These are phyloP conservation scores for Australoheros facetus DNA, from an alignment of 2,797 vertebrate genomes.

Conservation along the genomic window DNA sequence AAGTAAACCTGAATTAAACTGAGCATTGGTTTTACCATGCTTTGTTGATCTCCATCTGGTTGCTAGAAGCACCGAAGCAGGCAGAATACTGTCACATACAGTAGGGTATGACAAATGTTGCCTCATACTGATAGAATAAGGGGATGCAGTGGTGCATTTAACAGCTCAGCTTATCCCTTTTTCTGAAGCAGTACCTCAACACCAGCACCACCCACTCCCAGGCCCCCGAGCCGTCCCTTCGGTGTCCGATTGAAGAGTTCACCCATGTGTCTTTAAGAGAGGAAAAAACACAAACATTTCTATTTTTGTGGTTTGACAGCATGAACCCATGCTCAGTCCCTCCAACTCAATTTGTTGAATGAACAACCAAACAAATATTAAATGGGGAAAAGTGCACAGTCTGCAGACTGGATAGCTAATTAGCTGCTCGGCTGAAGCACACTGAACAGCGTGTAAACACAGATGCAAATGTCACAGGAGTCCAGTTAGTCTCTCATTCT, in stretches of 20 bases:
- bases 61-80: neutral
- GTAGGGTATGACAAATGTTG: too few relatives aligned
- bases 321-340: neutral
- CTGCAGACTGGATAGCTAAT: neutral
- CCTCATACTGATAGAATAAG: neutral
- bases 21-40: too few relatives aligned
- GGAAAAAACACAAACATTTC: neutral
- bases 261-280: neutral
- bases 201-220: neutral
- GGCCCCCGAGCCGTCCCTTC: neutral
- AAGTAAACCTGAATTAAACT: neutral
- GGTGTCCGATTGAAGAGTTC: neutral
- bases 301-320: neutral
- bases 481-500: neutral
- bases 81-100: neutral
- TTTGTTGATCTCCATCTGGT: neutral
- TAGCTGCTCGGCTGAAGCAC: neutral
- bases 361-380: neutral
- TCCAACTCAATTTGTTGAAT: neutral
- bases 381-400: neutral
- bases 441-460: neutral
- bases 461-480: neutral
- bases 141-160: neutral
- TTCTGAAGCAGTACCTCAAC: neutral
- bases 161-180: neutral